Base-by-base conservation (phyloP, 2,797 vertebrate species). In the Siniperca scherzeri region DNA sequence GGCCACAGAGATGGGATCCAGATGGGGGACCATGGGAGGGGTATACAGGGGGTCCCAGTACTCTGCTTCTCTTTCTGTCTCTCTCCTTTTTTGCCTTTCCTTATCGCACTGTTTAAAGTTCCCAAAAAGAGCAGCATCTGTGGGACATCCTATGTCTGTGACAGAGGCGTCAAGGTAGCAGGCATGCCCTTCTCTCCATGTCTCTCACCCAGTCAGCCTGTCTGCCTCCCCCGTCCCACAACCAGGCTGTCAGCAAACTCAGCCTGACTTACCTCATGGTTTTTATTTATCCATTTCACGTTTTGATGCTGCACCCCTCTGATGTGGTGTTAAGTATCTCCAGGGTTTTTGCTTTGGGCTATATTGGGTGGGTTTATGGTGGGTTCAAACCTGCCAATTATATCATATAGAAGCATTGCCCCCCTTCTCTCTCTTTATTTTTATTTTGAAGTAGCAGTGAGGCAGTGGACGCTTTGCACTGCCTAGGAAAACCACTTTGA, bases 1-100 rank as follows among this genome's bases (percentile, higher is more conserved):
- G 81, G 88, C 88, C 65, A 65, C 80, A 82, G 88, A 94, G 93
- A 95, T 95, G 92, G 86, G 90, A 94, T 94, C 94, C 94, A 96
- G 94, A 94, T 94, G 93, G 92, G 89, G 81, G 77, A 74, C 77
- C 75, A 87, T 82, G 84, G 59, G 84, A 86, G 86, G 87, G 84
- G 62, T 77, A 56, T 75, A 80, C 62, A 86, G 56, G 76, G 68
- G 80, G 83, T 88, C 85, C 83, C 70, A 13, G 38, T 77, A 89
- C 82, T 75, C 52, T 70, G 66, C 77, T 88, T 64, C 78, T 81
- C 44, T 50, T 40, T 83, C 60, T 82, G 52, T 75, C 42, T 65
- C 48, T 83, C 42, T 87, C 48, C 65, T 21, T 73, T 80, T 78
- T 55, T 17, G 36, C 56, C 62, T 75, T 59, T 77, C 59, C 70